Conservation (phyloP, 2,888 invertebrate genomes). For the Drosophila eohydei region DNA sequence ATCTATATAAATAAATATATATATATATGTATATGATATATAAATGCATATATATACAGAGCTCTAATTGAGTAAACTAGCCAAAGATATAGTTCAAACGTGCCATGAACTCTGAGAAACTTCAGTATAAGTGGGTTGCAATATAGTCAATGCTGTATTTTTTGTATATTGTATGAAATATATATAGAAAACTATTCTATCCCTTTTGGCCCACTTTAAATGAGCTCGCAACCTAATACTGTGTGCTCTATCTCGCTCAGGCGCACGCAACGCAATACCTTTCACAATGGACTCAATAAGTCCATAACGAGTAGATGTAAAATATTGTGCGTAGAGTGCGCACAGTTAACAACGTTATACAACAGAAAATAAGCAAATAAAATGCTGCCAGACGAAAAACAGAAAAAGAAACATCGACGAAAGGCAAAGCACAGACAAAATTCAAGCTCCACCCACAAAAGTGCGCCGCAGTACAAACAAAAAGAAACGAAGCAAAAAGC, state of each 20-base stretch:
- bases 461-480: slow-evolving; percentile 22
- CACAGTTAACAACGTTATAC: slow-evolving; percentile 42
- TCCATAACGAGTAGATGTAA: slow-evolving; percentile 30
- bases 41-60: not conserved
- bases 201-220: not conserved
- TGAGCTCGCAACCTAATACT: not conserved
- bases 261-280: slow-evolving; percentile 9
- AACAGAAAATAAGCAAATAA: slow-evolving; percentile 31
- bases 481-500: slow-evolving; percentile 2
- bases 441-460: slow-evolving; percentile 62
- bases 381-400: slow-evolving; percentile 25
- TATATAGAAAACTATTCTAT: not conserved
- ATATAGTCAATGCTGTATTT: not conserved
- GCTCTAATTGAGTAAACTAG: not conserved
- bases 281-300: slow-evolving; percentile 22
- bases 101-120: not conserved
- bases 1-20: not conserved
- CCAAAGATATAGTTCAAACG: not conserved
- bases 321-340: slow-evolving; percentile 21
- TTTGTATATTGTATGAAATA: not conserved
- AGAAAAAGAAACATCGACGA: slow-evolving; percentile 6
- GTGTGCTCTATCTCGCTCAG: not conserved
- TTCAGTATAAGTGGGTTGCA: not conserved
- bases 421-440: slow-evolving; percentile 4
- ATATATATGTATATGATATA: not conserved